A percentile compares a stretch with the other conserved stretches of the same genome.
Conservation (phyloP, 2,113 vertebrate genomes). For the Peromyscus maniculatus region DNA sequence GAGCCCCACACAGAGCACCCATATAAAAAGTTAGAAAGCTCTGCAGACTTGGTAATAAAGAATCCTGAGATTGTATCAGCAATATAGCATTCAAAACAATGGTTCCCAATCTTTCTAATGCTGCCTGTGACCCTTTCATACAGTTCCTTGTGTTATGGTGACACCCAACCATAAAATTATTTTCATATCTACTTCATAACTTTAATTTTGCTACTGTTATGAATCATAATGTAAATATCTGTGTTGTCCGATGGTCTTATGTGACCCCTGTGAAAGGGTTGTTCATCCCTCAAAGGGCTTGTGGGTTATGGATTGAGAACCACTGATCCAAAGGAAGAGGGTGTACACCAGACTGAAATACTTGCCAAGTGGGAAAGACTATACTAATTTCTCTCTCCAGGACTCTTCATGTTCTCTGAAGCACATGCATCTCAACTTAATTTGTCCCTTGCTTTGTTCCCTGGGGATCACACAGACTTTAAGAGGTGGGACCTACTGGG, state of each 20-base stretch:
- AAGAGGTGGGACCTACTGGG: not conserved
- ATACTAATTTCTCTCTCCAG: not conserved
- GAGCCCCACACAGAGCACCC: not conserved
- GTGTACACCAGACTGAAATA: not conserved
- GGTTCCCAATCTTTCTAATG: not conserved
- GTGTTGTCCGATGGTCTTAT: not conserved
- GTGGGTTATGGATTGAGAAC: not conserved
- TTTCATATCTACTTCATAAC: not conserved
- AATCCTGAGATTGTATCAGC: not conserved
- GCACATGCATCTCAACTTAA: not conserved
- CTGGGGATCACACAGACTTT: not conserved
- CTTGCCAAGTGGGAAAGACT: not conserved
- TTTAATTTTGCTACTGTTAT: not conserved
- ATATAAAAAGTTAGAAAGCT: not conserved
- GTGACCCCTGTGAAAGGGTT: not conserved
- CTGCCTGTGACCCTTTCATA: not conserved
- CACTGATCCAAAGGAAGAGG: not conserved
- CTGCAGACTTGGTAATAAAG: not conserved
- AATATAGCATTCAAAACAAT: not conserved
- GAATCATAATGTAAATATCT: not conserved
- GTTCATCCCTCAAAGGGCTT: not conserved
- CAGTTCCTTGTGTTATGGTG: not conserved
- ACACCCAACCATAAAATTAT: not conserved
- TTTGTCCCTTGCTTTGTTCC: not conserved
- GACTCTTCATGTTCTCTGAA: not conserved